Evolutionary conservation across 1,140 invertebrate genomes (phyloP).

Genomic region (Ceratina calcarata): DNA sequence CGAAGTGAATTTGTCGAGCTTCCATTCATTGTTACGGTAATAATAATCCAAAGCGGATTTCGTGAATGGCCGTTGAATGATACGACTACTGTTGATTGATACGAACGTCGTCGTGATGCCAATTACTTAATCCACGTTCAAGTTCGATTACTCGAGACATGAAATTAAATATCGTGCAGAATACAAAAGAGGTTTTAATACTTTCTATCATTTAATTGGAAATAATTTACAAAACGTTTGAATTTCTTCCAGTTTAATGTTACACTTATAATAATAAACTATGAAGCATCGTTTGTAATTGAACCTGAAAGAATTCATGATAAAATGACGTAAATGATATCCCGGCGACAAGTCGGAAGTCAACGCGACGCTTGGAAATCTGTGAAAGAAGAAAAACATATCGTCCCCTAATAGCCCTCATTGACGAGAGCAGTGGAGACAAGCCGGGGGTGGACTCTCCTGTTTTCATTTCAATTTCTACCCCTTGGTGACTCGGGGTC

Average conservation of each 20-base stretch:
- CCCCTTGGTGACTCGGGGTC: constrained; percentile 63
- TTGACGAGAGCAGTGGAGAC: constrained; percentile 76
- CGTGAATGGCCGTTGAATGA: constrained; percentile 1
- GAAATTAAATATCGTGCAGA: too few species aligned
- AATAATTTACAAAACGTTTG: too few species aligned
- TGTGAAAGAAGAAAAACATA: constrained; percentile 78
- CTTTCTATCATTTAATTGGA: too few species aligned
- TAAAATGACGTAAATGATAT: not conserved
- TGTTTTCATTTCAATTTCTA: constrained; percentile 81
- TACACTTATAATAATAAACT: too few species aligned
- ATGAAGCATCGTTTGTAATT: too few species aligned
- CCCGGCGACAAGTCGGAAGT: constrained; percentile 48
- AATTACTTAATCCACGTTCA: not conserved
- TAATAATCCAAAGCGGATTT: constrained; percentile 67
- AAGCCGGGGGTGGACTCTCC: constrained; percentile 56
- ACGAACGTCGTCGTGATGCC: not conserved
- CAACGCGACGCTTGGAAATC: constrained; percentile 67
- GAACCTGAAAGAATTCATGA: not conserved
- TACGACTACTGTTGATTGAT: not conserved
- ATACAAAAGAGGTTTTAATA: not conserved
- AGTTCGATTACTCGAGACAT: too few species aligned
- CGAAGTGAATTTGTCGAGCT: constrained; percentile 69
- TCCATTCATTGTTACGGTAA: constrained; percentile 65
- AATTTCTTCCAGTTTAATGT: too few species aligned
- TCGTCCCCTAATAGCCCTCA: constrained; percentile 80